phyloP scores from a whole-genome alignment of 1,140 invertebrate species.

The Drosophila sp. region DNA sequence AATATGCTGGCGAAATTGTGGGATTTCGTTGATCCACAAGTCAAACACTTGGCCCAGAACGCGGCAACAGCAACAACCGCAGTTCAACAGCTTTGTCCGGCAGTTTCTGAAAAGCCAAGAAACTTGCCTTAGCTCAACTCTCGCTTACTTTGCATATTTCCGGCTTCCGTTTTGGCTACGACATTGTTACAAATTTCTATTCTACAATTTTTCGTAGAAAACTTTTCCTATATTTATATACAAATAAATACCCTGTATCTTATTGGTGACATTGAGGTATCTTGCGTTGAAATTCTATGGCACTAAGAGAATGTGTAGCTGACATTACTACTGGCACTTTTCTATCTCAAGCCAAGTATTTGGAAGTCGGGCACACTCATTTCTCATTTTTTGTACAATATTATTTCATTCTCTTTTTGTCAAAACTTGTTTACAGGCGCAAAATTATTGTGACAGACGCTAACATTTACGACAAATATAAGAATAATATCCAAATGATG shows the following conservation, averaged over 20 bases:
- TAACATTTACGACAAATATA: slow-evolving; percentile 70
- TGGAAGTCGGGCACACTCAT: slow-evolving; percentile 1
- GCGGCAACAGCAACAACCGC: background rate
- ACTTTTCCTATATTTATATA: slow-evolving; percentile 35
- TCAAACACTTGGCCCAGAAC: slow-evolving; percentile 23
- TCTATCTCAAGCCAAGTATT: background rate
- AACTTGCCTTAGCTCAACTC: slow-evolving; percentile 24
- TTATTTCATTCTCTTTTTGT: slow-evolving; percentile 18
- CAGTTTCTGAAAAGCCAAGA: slow-evolving; percentile 23
- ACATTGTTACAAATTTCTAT: slow-evolving; percentile 40
- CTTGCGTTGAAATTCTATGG: background rate
- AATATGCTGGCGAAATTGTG: slow-evolving; percentile 25
- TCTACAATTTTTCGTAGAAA: slow-evolving; percentile 22
- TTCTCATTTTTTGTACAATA: slow-evolving; percentile 9
- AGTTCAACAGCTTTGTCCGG: slow-evolving; percentile 27
- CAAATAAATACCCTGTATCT: slow-evolving; percentile 2
- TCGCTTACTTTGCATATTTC: slow-evolving; percentile 54
- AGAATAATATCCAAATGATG: slow-evolving; percentile 14
- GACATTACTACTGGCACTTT: background rate
- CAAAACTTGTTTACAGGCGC: slow-evolving; percentile 57
- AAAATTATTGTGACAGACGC: slow-evolving; percentile 74
- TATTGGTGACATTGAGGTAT: background rate
- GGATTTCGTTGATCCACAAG: slow-evolving; percentile 32
- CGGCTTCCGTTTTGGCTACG: slow-evolving; percentile 45
- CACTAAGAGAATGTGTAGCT: too few species aligned